Base-by-base conservation (phyloP, 2,888 invertebrate species). In the Herminia tarsipennalis region DNA sequence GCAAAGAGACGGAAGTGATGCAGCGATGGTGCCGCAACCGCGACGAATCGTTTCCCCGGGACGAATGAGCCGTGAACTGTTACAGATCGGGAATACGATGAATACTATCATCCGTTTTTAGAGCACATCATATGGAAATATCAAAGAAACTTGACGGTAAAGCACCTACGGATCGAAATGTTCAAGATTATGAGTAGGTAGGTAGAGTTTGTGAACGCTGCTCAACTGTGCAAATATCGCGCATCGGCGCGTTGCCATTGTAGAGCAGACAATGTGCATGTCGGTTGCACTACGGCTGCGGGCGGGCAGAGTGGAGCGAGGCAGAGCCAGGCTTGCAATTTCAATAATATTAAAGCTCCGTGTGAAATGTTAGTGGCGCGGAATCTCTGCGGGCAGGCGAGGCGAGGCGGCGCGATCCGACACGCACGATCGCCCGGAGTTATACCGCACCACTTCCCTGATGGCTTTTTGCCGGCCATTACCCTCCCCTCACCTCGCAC, bases 201-300 rank as follows among this genome's bases (percentile, higher is more conserved):
- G n/a, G n/a, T n/a, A n/a, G n/a, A n/a, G 36, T 37, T 28, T 50
- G 44, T 33, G 43, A 38, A 45, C 40, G 35, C 42, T 33, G 35
- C 34, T 48, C 56, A 50, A 48, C 56, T 54, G 59, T 39, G 51
- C 64, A 62, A 62, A 67, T n/a, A n/a, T n/a, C n/a, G n/a, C n/a
- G n/a, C 58, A 58, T 29, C 25, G 41, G 37, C 24, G 36, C 41
- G 49, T 53, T 48, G n/a, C n/a, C n/a, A n/a, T n/a, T n/a, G n/a
- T n/a, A n/a, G n/a, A n/a, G n/a, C n/a, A n/a, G n/a, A n/a, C n/a
- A n/a, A n/a, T n/a, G n/a, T n/a, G n/a, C n/a, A n/a, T n/a, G n/a
- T n/a, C n/a, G n/a, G n/a, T n/a, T n/a, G n/a, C n/a, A n/a, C n/a
- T n/a, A n/a, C n/a, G n/a, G n/a, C n/a, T n/a, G n/a, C n/a, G n/a